Evolutionary conservation across 2,888 invertebrate genomes (phyloP), one percentile per base, ranked within the genome.

Genomic region (Tyria jacobaeae): DNA sequence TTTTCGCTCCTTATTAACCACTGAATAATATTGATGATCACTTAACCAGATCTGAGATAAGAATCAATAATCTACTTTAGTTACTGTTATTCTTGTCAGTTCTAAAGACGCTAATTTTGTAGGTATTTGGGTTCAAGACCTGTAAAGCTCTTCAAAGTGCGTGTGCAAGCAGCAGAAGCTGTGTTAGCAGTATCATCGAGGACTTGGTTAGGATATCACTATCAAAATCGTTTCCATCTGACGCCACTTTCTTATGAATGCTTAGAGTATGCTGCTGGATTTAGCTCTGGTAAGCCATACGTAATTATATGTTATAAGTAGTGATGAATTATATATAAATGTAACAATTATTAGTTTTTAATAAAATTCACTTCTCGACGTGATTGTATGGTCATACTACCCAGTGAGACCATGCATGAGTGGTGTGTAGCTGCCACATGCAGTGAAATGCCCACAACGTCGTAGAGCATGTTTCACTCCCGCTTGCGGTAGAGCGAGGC

Each of bases 201-300:
- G 73, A 98, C 99, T 0, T 99, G 99, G 99, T 94, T 99, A 27
- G 99, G 99, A 82, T 99, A 99, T 86, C 98, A 98, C 82, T 99
- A 99, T 88, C 99, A 99, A 89, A 99, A 98, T 90, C 95, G 98
- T 57, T 98, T 98, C 82, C 99, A 99, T 89, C 94, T 99, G 52
- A 99, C 99, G 0, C 99, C 99, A 0, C 90, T 99, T 0, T 99
- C 99, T 0, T 99, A 99, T 84, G 99, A 99, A 89, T 97, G 98
- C 61, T 92, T 99, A 62, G 99, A 99, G 86, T 99, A 98, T 90
- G 99, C 99, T 0, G 98, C 99, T 1, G 99, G 99, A 3, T 99
- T 99, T 89, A 96, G 96, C 86, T 97, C 97, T 73, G 95, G 95
- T 91, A 80, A 76, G 71, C 66, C 9, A 44, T 31, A 1, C n/a